Base-by-base conservation (phyloP, 2,797 vertebrate genomes). In the Strix occidentalis region DNA sequence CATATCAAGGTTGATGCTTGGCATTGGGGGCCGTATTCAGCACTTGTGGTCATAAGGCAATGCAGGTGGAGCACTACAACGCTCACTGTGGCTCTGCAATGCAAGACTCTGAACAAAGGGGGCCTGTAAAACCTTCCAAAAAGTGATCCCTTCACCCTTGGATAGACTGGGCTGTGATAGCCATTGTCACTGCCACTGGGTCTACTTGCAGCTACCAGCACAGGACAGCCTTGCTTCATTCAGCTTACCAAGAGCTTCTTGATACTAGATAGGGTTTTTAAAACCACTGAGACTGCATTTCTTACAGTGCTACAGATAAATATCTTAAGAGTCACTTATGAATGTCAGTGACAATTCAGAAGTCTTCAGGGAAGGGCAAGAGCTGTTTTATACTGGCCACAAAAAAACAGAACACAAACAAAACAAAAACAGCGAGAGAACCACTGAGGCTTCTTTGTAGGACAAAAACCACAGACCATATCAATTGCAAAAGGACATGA, bases 21-120 rank as follows among this genome's bases (percentile, higher is more conserved):
- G 3, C 60, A 43, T 8, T 0, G 0, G 37, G 21, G 65, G 12
- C 39, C 0, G 0, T 9, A n/a, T 35, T 65, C 64, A 46, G n/a
- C 60, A 29, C 45, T 18, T 29, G 26, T 1, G 2, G 28, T 80
- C 68, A 72, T 21, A 16, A 45, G n/a, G 37, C 56, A 37, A 46
- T 3, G 4, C 5, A 1, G 19, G 16, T 12, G 16, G 35, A 64
- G n/a, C 35, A 23, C 51, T 19, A 0, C 0, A 0, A 63, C 19
- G 31, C 10, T 70, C 29, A 16, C 26, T 23, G 18, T 9, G 13
- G 35, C 26, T 65, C 57, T 41, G 25, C 46, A 82, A 48, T 0
- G 0, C 46, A 64, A 41, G 23, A 31, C 19, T 51, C n/a, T 45
- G 17, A 69, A 69, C 4, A 77, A 71, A 85, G 14, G 7, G 0